Evolutionary conservation across 2,113 vertebrate genomes (phyloP).

Genomic region (mouse (Mus musculus)): GRCm39 chr10:8461001-8461500

Average conservation of each 20-base stretch:
- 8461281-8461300: not conserved
- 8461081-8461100: not conserved
- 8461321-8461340: not conserved
- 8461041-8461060: not conserved
- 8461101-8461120: not conserved
- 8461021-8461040: not conserved
- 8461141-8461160: not conserved
- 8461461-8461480: not conserved
- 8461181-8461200: not conserved
- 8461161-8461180: not conserved
- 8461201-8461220: not conserved
- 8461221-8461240: not conserved
- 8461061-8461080: not conserved
- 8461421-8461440: not conserved
- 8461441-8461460: not conserved
- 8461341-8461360: conserved; percentile 28
- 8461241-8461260: not conserved
- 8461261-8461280: not conserved
- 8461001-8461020: not conserved
- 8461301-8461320: not conserved
- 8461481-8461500: not conserved
- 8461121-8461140: not conserved
- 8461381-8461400: not conserved
- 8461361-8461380: not conserved
- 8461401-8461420: not conserved